Percentiles rank a stretch among this genome's conserved stretches.
These are phyloP conservation scores for Pocillopora grandis DNA, from an alignment of 92 coral and sea anemone genomes.

Conservation along the genomic window DNA sequence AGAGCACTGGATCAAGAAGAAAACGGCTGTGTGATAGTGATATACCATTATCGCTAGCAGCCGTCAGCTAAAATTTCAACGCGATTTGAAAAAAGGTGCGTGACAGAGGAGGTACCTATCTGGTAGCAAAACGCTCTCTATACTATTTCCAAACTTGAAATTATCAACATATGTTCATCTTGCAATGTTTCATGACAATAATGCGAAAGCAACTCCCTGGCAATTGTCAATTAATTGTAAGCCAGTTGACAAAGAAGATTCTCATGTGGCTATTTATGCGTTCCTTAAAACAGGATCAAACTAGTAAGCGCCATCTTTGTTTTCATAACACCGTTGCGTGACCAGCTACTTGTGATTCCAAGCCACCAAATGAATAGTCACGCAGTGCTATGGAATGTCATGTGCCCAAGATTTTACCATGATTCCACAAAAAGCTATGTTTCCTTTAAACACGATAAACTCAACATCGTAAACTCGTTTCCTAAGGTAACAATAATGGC, in stretches of 20 bases:
- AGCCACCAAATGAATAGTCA: no score
- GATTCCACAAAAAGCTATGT: no score
- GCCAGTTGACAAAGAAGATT: neutral
- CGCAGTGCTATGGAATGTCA: no score
- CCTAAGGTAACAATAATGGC: neutral
- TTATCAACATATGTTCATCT: neutral
- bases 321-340: no score
- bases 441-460: slow-evolving; percentile 19
- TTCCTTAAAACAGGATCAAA: slow-evolving; percentile 20
- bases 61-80: neutral
- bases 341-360: no score
- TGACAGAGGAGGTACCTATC: neutral
- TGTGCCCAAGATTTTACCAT: no score
- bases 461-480: slow-evolving; percentile 1
- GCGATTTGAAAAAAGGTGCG: no score
- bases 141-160: neutral
- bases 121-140: neutral
- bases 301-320: no score
- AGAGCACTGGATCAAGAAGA: neutral
- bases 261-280: neutral
- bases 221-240: neutral
- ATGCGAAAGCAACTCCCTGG: neutral
- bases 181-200: neutral
- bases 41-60: neutral
- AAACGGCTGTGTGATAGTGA: neutral